A percentile compares a stretch with the other conserved stretches of the same genome.
Conservation (phyloP, 2,888 invertebrate species). For the Resseliella maxima region DNA sequence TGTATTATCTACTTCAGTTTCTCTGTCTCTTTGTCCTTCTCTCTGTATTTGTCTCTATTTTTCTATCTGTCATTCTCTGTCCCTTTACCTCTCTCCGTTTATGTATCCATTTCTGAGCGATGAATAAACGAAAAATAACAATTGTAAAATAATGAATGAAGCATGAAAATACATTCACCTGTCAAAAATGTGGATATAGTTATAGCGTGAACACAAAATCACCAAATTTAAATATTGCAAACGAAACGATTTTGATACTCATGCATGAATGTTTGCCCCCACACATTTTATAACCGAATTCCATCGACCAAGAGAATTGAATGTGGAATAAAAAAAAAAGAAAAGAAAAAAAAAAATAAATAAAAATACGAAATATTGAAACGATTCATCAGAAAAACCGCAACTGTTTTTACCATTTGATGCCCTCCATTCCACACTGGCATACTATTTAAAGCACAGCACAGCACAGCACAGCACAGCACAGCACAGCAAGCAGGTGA, state of each 20-base stretch:
- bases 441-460: too few relatives aligned
- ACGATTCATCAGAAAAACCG: background rate
- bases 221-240: background rate
- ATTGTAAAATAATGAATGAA: background rate
- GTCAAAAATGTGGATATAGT: background rate
- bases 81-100: too few relatives aligned
- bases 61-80: too few relatives aligned
- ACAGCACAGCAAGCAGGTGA: background rate
- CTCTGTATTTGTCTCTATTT: too few relatives aligned
- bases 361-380: too few relatives aligned
- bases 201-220: background rate
- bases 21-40: too few relatives aligned
- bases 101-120: too few relatives aligned
- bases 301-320: too few relatives aligned
- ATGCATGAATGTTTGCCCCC: background rate
- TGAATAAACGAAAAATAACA: background rate
- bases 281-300: background rate
- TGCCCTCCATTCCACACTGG: too few relatives aligned
- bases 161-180: slow-evolving; percentile 24
- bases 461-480: background rate
- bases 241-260: background rate
- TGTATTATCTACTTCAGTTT: too few relatives aligned
- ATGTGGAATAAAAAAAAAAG: too few relatives aligned
- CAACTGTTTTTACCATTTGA: background rate
- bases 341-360: too few relatives aligned